Percentiles rank a stretch among this genome's conserved stretches.
Conservation (phyloP, 64 coral and sea anemone species). For the Hydrozoanthus tunicans region DNA sequence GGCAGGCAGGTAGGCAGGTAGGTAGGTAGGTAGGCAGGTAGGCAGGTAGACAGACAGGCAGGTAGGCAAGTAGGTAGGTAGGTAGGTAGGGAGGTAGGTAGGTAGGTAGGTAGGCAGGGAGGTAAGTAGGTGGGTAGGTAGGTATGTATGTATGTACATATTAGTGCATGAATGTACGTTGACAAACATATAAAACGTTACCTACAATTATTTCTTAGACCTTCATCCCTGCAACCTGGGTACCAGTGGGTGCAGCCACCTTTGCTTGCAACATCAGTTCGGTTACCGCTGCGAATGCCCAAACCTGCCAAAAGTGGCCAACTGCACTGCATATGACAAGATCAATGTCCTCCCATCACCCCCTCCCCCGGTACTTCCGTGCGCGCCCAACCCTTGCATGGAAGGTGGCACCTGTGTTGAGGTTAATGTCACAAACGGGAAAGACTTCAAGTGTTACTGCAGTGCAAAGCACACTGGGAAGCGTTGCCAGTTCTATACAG, state of each 20-base stretch:
- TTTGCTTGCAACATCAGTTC: constrained; percentile 23
- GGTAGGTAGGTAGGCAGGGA: no score
- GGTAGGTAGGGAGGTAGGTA: no score
- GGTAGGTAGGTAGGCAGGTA: background rate
- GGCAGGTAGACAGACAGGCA: no score
- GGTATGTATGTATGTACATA: no score
- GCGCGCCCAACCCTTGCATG: constrained; percentile 22
- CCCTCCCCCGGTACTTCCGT: background rate
- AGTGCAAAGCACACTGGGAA: constrained; percentile 27
- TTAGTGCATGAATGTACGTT: background rate
- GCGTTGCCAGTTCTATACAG: constrained; percentile 10
- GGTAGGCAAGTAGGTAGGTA: no score
- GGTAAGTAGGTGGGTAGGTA: no score
- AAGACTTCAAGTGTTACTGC: constrained; percentile 29
- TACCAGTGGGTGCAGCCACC: background rate
- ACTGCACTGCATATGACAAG: constrained; percentile 24
- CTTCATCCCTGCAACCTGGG: constrained; percentile 18
- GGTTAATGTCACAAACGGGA: constrained; percentile 4
- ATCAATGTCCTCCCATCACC: background rate
- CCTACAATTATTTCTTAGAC: background rate
- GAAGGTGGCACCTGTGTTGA: constrained; percentile 31
- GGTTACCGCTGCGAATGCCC: constrained; percentile 55
- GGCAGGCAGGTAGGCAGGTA: no score
- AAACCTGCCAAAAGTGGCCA: background rate
- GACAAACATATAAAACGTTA: no score